Percentiles rank a stretch among this genome's conserved stretches.
These are phyloP conservation scores for Trachelus iudaicus DNA, from an alignment of 2,888 invertebrate genomes.

Conservation along the genomic window DNA sequence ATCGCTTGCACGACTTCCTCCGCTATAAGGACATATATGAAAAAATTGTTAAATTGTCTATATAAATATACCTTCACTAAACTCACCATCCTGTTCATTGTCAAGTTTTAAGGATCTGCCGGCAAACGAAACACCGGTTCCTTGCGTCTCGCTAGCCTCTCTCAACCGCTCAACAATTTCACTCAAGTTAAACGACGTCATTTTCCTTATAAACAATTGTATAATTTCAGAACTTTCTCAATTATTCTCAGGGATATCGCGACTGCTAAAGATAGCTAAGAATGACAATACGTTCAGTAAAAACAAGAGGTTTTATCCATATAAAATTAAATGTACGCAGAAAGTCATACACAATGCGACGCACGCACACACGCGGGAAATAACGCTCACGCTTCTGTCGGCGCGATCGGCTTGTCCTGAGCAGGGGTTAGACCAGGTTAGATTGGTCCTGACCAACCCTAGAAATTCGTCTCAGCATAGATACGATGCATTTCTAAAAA, in stretches of 20 bases:
- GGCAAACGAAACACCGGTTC: slow-evolving; percentile 82
- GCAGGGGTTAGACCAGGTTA: no score
- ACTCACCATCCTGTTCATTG: slow-evolving; percentile 81
- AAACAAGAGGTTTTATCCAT: no score
- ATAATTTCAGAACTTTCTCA: no score
- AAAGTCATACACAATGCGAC: not conserved
- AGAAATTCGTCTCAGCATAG: no score
- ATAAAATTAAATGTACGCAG: not conserved
- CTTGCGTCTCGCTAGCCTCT: slow-evolving; percentile 45
- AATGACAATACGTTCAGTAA: no score
- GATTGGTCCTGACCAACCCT: no score
- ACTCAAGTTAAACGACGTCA: slow-evolving; percentile 70
- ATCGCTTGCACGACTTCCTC: slow-evolving; percentile 82
- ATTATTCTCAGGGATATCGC: no score
- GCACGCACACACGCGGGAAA: not conserved
- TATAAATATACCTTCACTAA: slow-evolving; percentile 12
- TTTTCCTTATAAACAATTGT: slow-evolving; percentile 35
- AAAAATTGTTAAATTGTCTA: slow-evolving; percentile 9
- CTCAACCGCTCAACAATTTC: slow-evolving; percentile 65
- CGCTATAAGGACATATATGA: slow-evolving; percentile 67
- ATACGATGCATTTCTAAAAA: no score
- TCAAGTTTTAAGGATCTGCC: slow-evolving; percentile 84
- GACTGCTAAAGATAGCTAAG: no score
- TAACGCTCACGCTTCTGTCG: not conserved
- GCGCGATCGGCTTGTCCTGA: no score